Base-by-base conservation (phyloP, 2,888 invertebrate genomes). In the Temnothorax ravouxi region DNA sequence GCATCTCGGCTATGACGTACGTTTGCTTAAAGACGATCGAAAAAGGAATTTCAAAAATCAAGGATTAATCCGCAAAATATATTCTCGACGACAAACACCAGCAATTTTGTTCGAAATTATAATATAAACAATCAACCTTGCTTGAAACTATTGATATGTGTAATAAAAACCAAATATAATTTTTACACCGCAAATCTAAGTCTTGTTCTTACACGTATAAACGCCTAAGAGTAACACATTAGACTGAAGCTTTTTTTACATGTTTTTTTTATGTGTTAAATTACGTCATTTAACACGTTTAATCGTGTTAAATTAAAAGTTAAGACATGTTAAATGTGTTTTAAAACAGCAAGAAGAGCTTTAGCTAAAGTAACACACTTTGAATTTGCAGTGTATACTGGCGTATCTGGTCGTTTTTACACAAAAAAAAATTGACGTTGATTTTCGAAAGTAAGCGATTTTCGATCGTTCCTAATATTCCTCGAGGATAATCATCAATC, bases 91-190 rank as follows among this genome's bases (percentile, higher is more conserved):
- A 25, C 21, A 41, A 56, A 72, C 15, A 4, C 9, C 11, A 21
- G 9, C 8, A 6, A 29, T 25, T 9, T 41, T 25, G 25, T 25
- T 5, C 18, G 11, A 54, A 38, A 56, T 72, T 72, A 56, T 38
- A 56, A 41, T 72, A 41, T 56, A 21, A 15, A 72, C 18, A 56
- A 54, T 71, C 9, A 71, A 72, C 21, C 5, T 38, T 13, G 2
- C 34, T 50, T 54, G n/a, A 72, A 71, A 72, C 9, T 56, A 72
- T 25, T 18, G 6, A 72, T 41, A 72, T 25, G 34, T 72, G 54
- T 72, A 56, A 56, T 56, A 41, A 41, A 41, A 44, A 74, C 2
- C 11, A 6, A 44, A 74, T 56, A 56, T 41, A 56, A 44, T 56
- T 54, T 21, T 54, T 15, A 38, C 18, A 6, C 25, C 29, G 29